Base-by-base conservation (phyloP, 2,797 vertebrate genomes). In the Lithobates sylvaticus region DNA sequence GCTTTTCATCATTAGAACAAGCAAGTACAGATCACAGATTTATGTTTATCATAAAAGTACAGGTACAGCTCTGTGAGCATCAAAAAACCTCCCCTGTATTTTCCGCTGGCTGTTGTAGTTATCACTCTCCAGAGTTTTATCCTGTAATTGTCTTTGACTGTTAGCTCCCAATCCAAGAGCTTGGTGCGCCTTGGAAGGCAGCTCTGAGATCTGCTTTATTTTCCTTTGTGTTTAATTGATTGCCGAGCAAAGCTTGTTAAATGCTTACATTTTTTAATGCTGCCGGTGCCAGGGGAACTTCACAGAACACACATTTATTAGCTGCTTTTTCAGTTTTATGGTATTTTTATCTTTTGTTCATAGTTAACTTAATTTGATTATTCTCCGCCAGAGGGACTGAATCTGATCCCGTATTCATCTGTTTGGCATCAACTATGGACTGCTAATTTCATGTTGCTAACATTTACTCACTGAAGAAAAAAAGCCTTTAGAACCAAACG, bases 301-400 rank as follows among this genome's bases (percentile, higher is more conserved):
- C 54, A 78, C 72, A 70, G 72, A 79, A 73, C 68, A 58, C 27
- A 84, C 42, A 71, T 78, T 50, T 72, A 72, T 78, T 54, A 64
- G 39, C 50, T 8, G 32, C 32, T 61, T 61, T 78, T 58, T 42
- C 29, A 69, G 65, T 50, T 70, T 77, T 84, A 44, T 76, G 39
- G 50, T 83, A 76, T 79, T 73, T 77, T 78, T 73, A 78, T 74
- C 76, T 71, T 72, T 64, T 42, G 34, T 61, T 78, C 34, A 42
- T 78, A 78, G 39, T 79, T 78, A 80, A 36, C 39, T 64, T 85
- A 85, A 85, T 85, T 79, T 58, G 77, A 80, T 80, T 85, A 68
- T 68, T 80, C 77, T 2, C 27, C 27, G 77, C 70, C 70, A 21
- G 39, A 73, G 50, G 76, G 34, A 80, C 18, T 74, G 58, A 47